These are phyloP conservation scores for Rostratula benghalensis DNA, from an alignment of 2,113 vertebrate species.

Conservation along the genomic window DNA sequence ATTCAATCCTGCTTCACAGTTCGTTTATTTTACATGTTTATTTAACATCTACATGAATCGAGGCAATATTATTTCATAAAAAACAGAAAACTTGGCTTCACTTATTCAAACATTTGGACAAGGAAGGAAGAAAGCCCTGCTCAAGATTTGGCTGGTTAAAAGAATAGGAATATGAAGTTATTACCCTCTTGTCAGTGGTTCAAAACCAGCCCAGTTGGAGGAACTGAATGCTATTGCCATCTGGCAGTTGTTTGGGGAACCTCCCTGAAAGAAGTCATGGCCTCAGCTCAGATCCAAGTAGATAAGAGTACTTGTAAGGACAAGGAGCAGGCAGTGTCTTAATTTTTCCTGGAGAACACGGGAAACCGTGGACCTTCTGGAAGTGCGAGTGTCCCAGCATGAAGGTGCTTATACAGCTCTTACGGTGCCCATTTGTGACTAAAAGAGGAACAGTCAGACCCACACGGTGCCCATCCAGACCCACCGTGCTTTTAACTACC, in stretches of 20 bases:
- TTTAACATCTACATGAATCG: constrained; percentile 56
- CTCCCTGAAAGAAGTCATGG: constrained; percentile 20
- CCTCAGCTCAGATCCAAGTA: constrained; percentile 23
- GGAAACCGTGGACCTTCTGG: background rate
- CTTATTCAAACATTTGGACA: constrained; percentile 63
- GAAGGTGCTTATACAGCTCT: background rate
- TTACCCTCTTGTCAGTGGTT: constrained; percentile 15
- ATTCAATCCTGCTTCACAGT: background rate
- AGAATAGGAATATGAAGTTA: constrained; percentile 24
- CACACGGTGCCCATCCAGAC: background rate
- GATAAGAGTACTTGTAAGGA: background rate
- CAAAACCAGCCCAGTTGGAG: background rate
- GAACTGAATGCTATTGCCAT: background rate
- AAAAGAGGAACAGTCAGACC: background rate
- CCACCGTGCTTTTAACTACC: background rate
- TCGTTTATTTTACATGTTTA: constrained; percentile 44
- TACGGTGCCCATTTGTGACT: rapidly evolving
- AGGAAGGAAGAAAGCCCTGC: constrained; percentile 50
- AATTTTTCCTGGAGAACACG: background rate
- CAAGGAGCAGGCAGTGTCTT: background rate
- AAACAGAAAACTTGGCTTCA: constrained; percentile 41
- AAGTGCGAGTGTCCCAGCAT: background rate
- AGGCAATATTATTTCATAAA: constrained; percentile 53
- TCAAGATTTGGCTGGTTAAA: constrained; percentile 26
- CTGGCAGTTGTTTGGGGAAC: constrained; percentile 37